A percentile compares a stretch with the other conserved stretches of the same genome.
Conservation (phyloP, 2,797 vertebrate genomes). For the Fratercula arctica region DNA sequence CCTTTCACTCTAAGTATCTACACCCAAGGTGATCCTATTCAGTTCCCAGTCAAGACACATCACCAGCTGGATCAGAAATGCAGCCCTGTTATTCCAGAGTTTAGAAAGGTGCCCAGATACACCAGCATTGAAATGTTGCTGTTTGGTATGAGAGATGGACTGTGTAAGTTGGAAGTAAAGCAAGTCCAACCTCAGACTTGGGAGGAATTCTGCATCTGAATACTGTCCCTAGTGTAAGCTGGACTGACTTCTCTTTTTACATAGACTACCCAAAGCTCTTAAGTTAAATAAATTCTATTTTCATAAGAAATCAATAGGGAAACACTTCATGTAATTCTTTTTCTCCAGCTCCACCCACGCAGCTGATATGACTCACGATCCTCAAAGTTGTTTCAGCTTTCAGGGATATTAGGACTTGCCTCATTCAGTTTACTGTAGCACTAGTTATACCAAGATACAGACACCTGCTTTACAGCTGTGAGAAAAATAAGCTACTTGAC, state of each 20-base stretch:
- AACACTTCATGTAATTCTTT: not conserved
- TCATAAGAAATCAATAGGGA: not conserved
- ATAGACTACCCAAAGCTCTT: not conserved
- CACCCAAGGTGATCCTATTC: not conserved
- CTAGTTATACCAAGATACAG: not conserved
- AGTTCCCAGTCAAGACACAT: not conserved
- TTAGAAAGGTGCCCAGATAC: not conserved
- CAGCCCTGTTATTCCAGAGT: not conserved
- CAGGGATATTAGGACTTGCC: not conserved
- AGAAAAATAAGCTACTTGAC: slow-evolving; percentile 24
- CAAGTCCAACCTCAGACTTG: not conserved
- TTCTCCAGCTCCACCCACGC: not conserved
- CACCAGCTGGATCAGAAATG: not conserved
- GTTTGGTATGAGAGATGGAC: not conserved
- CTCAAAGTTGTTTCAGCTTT: not conserved
- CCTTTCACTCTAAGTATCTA: not conserved
- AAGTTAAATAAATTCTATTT: not conserved
- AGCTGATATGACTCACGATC: not conserved
- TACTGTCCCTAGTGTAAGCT: not conserved
- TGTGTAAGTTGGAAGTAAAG: not conserved
- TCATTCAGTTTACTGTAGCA: not conserved
- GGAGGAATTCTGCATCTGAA: not conserved
- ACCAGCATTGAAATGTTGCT: not conserved
- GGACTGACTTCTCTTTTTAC: not conserved
- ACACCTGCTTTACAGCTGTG: slow-evolving; percentile 4